Evolutionary conservation across 2,888 invertebrate species (phyloP).

Genomic region (Lumbricus terrestris): DNA sequence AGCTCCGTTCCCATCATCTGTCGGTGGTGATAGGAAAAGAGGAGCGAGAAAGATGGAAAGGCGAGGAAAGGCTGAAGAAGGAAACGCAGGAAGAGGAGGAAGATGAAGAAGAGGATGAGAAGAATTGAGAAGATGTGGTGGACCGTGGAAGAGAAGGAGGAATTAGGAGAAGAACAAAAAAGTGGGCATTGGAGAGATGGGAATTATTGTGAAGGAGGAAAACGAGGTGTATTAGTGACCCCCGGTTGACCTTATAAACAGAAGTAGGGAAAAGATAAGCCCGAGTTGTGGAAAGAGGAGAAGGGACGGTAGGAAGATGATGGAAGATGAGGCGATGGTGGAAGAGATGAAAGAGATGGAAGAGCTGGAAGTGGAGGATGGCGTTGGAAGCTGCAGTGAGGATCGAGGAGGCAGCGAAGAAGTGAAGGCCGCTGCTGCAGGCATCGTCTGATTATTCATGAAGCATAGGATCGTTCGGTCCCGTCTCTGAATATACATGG

Average conservation of each 20-base stretch:
- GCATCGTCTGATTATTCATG: background rate
- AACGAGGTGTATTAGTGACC: background rate
- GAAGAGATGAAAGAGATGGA: background rate
- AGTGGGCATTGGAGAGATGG: background rate
- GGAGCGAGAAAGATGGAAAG: background rate
- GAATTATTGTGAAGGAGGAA: background rate
- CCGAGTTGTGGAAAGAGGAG: background rate
- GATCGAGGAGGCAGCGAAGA: background rate
- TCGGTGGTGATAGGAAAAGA: background rate
- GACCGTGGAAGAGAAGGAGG: background rate
- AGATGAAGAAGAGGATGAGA: background rate
- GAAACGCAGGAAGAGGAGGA: background rate
- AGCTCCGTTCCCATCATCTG: background rate
- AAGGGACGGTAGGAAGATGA: background rate
- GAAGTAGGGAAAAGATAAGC: background rate
- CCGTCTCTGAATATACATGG: background rate
- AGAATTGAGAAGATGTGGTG: no score
- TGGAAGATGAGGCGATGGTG: background rate
- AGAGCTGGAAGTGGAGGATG: background rate
- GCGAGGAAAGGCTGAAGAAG: no score
- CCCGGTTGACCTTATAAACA: background rate
- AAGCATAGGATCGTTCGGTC: background rate
- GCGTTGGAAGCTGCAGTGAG: background rate
- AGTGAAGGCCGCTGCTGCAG: background rate
- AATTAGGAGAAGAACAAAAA: background rate